Percentiles rank a stretch among this genome's conserved stretches.
phyloP scores from a whole-genome alignment of 2,113 vertebrate genomes.

The Ceratotherium simum region DNA sequence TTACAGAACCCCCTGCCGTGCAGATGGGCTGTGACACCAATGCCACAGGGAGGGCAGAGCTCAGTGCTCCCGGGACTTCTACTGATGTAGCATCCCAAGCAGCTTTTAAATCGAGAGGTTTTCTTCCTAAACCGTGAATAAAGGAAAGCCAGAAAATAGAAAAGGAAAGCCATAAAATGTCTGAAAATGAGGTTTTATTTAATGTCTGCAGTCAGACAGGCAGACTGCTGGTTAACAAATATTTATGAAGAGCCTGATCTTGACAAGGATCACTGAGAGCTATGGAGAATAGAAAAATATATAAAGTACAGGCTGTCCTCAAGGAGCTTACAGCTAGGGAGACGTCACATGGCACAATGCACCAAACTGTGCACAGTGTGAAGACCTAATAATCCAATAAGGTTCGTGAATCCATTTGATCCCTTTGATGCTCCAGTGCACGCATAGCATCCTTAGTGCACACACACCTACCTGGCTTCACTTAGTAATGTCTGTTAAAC shows the following conservation, averaged over 20 bases:
- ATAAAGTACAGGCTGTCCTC: conserved; percentile 17
- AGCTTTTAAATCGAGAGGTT: conserved; percentile 62
- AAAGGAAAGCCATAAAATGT: not conserved
- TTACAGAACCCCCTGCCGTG: not conserved
- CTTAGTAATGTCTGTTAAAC: not conserved
- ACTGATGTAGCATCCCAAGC: conserved; percentile 30
- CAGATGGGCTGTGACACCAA: not conserved
- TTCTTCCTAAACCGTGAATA: conserved; percentile 32
- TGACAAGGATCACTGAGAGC: not conserved
- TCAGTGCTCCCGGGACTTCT: not conserved
- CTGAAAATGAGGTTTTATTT: not conserved
- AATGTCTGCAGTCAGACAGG: not conserved
- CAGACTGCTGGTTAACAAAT: not conserved
- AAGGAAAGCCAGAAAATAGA: not conserved
- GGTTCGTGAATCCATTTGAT: not conserved
- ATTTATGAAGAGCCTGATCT: not conserved
- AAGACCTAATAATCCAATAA: not conserved
- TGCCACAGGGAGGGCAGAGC: accelerated
- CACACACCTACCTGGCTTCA: not conserved
- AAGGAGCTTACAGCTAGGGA: not conserved
- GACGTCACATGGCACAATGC: not conserved
- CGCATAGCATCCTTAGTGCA: not conserved
- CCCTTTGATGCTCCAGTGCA: not conserved
- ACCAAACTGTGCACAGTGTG: not conserved
- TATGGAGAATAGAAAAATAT: not conserved